Conservation (phyloP, 2,888 invertebrate species). For the Dermolepida albohirtum region DNA sequence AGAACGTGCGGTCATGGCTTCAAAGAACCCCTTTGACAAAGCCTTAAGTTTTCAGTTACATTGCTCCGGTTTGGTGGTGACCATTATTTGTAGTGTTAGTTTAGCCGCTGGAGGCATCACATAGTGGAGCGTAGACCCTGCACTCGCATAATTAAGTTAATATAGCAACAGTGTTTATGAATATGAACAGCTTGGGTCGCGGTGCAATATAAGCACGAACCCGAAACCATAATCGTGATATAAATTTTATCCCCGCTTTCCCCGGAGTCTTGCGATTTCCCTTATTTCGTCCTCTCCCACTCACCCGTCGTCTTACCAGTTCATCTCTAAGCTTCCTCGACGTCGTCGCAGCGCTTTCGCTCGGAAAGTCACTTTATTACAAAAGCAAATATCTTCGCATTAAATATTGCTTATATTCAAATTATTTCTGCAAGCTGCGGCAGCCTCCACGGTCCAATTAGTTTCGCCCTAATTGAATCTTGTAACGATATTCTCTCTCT, state of each 20-base stretch:
- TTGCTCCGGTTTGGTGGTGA: slow-evolving; percentile 9
- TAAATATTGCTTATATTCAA: slow-evolving; percentile 65
- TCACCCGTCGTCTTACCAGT: slow-evolving; percentile 26
- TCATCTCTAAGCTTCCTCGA: slow-evolving; percentile 21
- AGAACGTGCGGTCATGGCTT: slow-evolving; percentile 20
- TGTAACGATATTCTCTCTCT: slow-evolving; percentile 56
- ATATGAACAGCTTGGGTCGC: slow-evolving; percentile 50
- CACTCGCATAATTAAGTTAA: slow-evolving; percentile 52
- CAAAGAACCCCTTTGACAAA: slow-evolving; percentile 10
- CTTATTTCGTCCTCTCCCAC: slow-evolving; percentile 44
- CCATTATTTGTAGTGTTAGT: slow-evolving; percentile 38
- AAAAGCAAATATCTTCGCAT: slow-evolving; percentile 62
- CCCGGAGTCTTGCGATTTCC: background rate
- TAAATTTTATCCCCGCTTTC: slow-evolving; percentile 55
- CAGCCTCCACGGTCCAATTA: slow-evolving; percentile 59
- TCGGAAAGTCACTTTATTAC: slow-evolving; percentile 57
- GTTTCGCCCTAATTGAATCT: slow-evolving; percentile 62
- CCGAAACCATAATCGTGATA: slow-evolving; percentile 60
- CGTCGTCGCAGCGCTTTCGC: slow-evolving; percentile 22
- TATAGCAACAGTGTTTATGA: slow-evolving; percentile 52
- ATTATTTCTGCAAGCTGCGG: slow-evolving; percentile 58
- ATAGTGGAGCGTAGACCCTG: slow-evolving; percentile 1
- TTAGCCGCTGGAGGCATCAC: slow-evolving; percentile 2
- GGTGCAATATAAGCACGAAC: slow-evolving; percentile 58
- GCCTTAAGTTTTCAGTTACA: background rate